These are phyloP conservation scores for Pelochelys cantorii DNA, from an alignment of 2,797 vertebrate genomes.

Conservation along the genomic window DNA sequence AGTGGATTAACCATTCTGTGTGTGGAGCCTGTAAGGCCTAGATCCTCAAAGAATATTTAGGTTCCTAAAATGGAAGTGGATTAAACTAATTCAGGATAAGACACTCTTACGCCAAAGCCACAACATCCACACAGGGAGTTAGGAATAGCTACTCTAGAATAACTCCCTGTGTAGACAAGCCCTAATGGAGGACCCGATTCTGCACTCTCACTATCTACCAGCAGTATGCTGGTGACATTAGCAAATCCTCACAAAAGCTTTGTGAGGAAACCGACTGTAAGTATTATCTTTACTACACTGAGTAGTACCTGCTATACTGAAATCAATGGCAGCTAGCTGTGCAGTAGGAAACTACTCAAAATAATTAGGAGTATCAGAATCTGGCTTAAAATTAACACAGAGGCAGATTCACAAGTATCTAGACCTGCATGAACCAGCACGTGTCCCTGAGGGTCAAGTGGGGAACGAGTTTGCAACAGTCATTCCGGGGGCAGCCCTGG, in stretches of 20 bases:
- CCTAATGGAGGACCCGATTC: background rate
- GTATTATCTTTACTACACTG: fast-evolving
- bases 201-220: background rate
- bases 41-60: too few relatives aligned
- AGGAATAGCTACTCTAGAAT: too few relatives aligned
- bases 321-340: background rate
- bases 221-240: background rate
- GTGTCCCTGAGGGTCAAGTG: background rate
- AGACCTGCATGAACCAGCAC: background rate
- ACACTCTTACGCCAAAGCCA: too few relatives aligned
- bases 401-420: background rate
- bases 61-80: too few relatives aligned
- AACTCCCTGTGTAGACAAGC: background rate
- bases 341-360: too few relatives aligned
- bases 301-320: background rate
- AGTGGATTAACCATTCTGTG: too few relatives aligned
- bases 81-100: too few relatives aligned
- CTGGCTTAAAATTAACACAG: background rate
- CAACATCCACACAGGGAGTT: too few relatives aligned
- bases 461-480: background rate
- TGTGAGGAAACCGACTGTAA: fast-evolving
- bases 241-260: background rate
- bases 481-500: background rate
- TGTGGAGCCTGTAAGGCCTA: too few relatives aligned
- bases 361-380: background rate